Conservation (phyloP, 2,797 vertebrate genomes). For the Sebastes glaucus region DNA sequence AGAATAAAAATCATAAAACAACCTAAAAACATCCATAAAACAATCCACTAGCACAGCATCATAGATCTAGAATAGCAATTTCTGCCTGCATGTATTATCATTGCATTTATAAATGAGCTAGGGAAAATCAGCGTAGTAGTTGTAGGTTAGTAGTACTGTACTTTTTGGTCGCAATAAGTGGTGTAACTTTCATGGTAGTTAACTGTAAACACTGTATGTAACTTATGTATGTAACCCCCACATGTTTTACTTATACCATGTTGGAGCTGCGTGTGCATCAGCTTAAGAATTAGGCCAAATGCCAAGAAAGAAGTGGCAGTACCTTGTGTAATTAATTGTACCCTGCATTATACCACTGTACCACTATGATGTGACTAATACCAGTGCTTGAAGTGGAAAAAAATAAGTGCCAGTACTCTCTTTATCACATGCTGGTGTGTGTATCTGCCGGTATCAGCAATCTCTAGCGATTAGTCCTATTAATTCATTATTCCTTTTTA, state of each 20-base stretch:
- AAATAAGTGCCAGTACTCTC: too few relatives aligned
- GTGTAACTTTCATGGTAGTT: background rate
- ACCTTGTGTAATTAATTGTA: background rate
- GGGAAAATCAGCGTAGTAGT: background rate
- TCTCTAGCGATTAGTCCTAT: too few relatives aligned
- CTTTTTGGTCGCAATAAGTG: background rate
- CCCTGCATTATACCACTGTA: background rate
- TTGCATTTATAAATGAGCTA: background rate
- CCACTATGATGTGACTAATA: background rate
- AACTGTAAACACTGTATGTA: background rate
- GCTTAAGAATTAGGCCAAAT: background rate
- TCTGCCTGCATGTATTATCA: background rate
- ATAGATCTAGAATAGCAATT: background rate
- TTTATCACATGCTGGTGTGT: too few relatives aligned
- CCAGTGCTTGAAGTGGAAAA: too few relatives aligned
- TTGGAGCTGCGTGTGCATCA: background rate
- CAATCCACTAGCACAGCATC: too few relatives aligned
- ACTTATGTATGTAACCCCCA: background rate
- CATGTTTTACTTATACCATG: background rate
- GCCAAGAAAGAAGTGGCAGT: background rate
- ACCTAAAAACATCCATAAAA: too few relatives aligned
- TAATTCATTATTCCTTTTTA: too few relatives aligned
- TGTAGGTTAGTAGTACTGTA: background rate
- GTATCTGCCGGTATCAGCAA: too few relatives aligned
- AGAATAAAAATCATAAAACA: too few relatives aligned